These are phyloP conservation scores for Sarcophaga carnaria DNA, from an alignment of 2,888 invertebrate genomes.

Conservation along the genomic window DNA sequence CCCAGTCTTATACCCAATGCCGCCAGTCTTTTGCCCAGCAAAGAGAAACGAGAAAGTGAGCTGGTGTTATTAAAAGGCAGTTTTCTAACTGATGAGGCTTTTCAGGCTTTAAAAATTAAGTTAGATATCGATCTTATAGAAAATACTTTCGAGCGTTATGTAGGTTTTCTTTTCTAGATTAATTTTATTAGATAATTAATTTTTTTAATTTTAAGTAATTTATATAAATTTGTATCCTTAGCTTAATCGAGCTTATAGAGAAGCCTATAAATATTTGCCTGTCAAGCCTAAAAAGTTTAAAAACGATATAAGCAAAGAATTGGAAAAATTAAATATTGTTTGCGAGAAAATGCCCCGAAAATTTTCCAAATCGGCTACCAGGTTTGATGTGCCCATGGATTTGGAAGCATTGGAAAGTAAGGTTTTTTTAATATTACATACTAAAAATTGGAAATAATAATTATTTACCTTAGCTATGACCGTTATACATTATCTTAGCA, in stretches of 20 bases:
- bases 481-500: conserved; percentile 87
- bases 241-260: conserved; percentile 79
- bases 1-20: conserved; percentile 84
- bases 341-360: conserved; percentile 85
- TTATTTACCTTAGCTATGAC: conserved; percentile 83
- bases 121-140: conserved; percentile 80
- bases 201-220: neutral
- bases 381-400: conserved; percentile 90
- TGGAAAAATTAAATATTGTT: conserved; percentile 73
- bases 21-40: conserved; percentile 73
- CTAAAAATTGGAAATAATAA: neutral
- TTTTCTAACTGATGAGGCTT: conserved; percentile 80
- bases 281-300: conserved; percentile 69
- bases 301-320: conserved; percentile 69
- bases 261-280: conserved; percentile 79
- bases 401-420: conserved; percentile 82
- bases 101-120: conserved; percentile 79
- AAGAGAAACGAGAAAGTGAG: conserved; percentile 77
- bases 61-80: conserved; percentile 81
- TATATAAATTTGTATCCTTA: conserved; percentile 51
- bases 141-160: conserved; percentile 81
- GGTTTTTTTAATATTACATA: neutral
- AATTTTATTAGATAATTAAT: conserved; percentile 8
- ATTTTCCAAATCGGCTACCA: conserved; percentile 88
- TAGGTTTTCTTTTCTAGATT: conserved; percentile 67